Conservation (phyloP, 2,797 vertebrate species). For the Lycodopsis pacificus region DNA sequence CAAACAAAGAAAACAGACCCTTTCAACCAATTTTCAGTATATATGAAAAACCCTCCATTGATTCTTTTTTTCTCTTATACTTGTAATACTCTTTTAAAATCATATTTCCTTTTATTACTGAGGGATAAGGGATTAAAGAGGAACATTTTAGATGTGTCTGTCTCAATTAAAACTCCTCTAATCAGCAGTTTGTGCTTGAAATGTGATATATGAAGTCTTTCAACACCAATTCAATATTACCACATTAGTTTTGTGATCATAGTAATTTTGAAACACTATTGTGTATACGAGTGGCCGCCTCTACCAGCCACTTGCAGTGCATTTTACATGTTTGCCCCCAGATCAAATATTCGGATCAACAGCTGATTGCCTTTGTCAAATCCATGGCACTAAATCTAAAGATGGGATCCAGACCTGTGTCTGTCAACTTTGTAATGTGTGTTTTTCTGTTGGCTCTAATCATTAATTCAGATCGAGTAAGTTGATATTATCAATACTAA, state of each 20-base stretch:
- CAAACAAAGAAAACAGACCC: slow-evolving; percentile 8
- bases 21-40: slow-evolving; percentile 10
- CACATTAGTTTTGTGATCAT: background rate
- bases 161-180: slow-evolving; percentile 24
- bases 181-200: background rate
- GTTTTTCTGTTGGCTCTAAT: slow-evolving; percentile 17
- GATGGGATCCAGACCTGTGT: slow-evolving; percentile 11
- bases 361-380: slow-evolving; percentile 25
- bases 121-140: slow-evolving; percentile 1
- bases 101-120: background rate
- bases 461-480: slow-evolving; percentile 6
- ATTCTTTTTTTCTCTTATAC: background rate
- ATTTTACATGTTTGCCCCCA: slow-evolving; percentile 14
- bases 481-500: slow-evolving; percentile 1
- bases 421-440: background rate
- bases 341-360: slow-evolving; percentile 8
- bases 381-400: slow-evolving; percentile 13
- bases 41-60: slow-evolving; percentile 1
- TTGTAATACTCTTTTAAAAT: slow-evolving; percentile 15
- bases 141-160: slow-evolving; percentile 4
- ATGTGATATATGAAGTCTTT: slow-evolving; percentile 6
- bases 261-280: background rate
- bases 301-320: background rate
- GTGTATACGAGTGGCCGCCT: background rate
- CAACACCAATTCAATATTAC: slow-evolving; percentile 11